Evolutionary conservation across 2,113 vertebrate genomes (phyloP).

Genomic region (Dasyornis broadbenti): DNA sequence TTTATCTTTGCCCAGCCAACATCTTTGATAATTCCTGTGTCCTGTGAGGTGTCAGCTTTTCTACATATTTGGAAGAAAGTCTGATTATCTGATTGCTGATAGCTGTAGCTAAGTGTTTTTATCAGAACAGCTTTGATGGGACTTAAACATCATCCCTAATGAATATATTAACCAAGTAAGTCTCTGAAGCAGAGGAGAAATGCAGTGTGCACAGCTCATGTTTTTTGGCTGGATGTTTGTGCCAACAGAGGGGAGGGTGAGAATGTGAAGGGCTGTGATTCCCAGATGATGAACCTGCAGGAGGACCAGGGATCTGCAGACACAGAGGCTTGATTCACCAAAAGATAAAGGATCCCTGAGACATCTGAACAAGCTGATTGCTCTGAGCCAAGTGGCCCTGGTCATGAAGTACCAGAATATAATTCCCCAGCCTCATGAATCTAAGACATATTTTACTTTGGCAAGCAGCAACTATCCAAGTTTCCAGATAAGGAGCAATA

Average conservation of each 20-base stretch:
- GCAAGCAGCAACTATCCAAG: not conserved
- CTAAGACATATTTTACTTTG: not conserved
- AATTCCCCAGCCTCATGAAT: not conserved
- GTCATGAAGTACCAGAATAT: not conserved
- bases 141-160: not conserved
- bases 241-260: not conserved
- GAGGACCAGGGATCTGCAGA: not conserved
- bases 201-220: not conserved
- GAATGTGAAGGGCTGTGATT: not conserved
- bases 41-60: not conserved
- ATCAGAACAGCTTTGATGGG: not conserved
- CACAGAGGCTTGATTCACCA: not conserved
- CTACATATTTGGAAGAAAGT: not conserved
- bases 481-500: conserved; percentile 2
- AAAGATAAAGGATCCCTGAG: not conserved
- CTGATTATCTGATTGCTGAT: not conserved
- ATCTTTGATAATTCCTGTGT: not conserved
- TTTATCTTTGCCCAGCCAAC: not conserved
- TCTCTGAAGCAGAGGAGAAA: not conserved
- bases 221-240: not conserved
- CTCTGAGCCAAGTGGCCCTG: not conserved
- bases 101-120: not conserved
- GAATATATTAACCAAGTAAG: not conserved
- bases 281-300: not conserved
- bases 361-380: not conserved